A percentile compares a stretch with the other conserved stretches of the same genome.
Conservation (phyloP, 2,888 invertebrate genomes). For the Gisinianus flammeolus region DNA sequence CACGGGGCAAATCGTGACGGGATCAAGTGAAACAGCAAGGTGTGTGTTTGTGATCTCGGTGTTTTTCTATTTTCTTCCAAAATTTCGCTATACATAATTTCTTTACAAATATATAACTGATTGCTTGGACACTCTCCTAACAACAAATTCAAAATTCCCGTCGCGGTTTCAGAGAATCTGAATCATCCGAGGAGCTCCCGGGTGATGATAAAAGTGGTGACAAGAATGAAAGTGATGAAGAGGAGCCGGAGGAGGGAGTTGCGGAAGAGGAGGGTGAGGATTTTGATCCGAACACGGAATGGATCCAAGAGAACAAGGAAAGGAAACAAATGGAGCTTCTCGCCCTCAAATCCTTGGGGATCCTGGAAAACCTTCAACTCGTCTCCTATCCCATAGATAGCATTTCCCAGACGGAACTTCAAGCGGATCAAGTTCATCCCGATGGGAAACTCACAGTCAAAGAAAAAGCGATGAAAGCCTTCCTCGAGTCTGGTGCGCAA, state of each 20-base stretch:
- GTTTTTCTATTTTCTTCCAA: too few species aligned
- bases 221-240: not conserved
- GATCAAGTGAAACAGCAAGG: too few species aligned
- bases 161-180: not conserved
- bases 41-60: too few species aligned
- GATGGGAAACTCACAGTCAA: slow-evolving; percentile 33
- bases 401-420: slow-evolving; percentile 41
- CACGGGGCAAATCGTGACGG: slow-evolving; percentile 18
- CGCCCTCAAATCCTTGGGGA: slow-evolving; percentile 12
- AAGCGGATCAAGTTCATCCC: not conserved
- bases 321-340: not conserved
- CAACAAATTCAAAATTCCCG: too few species aligned
- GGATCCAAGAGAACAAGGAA: slow-evolving; percentile 13
- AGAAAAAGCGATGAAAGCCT: slow-evolving; percentile 62
- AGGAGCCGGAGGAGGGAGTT: not conserved
- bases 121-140: too few species aligned
- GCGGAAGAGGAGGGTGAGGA: slow-evolving; percentile 10
- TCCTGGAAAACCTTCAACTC: not conserved
- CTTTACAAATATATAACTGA: too few species aligned
- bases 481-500: slow-evolving; percentile 65
- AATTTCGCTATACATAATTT: too few species aligned
- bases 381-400: slow-evolving; percentile 43
- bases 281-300: slow-evolving; percentile 12
- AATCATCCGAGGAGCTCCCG: not conserved
- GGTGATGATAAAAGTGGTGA: not conserved